These are phyloP conservation scores for Eubasilissa splendida DNA, from an alignment of 2,888 invertebrate genomes.

Conservation along the genomic window DNA sequence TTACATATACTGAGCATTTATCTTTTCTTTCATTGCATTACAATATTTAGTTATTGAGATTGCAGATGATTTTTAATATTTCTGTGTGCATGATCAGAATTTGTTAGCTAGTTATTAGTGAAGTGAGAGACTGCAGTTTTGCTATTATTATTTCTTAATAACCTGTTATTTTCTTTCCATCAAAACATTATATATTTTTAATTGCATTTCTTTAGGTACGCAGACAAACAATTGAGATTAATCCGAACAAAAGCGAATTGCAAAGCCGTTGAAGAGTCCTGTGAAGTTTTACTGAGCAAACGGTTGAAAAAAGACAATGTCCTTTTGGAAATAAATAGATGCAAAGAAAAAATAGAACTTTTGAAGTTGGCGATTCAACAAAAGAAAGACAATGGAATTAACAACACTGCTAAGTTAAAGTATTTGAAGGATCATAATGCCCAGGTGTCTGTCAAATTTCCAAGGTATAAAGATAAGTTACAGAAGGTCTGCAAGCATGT, in stretches of 20 bases:
- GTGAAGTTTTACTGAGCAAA: conserved; percentile 65
- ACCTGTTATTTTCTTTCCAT: background rate
- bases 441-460: conserved; percentile 66
- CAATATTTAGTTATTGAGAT: too few species aligned
- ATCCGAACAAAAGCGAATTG: conserved; percentile 74
- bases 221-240: conserved; percentile 77
- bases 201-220: conserved; percentile 70
- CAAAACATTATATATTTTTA: background rate
- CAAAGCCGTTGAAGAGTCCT: conserved; percentile 73
- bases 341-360: conserved; percentile 67
- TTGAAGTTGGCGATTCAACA: conserved; percentile 69
- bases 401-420: conserved; percentile 59
- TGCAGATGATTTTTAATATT: too few species aligned
- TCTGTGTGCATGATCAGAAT: too few species aligned
- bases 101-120: too few species aligned
- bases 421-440: conserved; percentile 61
- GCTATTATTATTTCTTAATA: too few species aligned
- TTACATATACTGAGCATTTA: too few species aligned
- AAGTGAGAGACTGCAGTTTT: too few species aligned
- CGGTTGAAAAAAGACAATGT: conserved; percentile 64
- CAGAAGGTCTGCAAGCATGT: conserved; percentile 59
- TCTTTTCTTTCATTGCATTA: too few species aligned
- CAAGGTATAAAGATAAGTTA: conserved; percentile 69
- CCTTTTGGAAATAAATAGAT: conserved; percentile 67
- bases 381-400: conserved; percentile 64